These are phyloP conservation scores for Scaptomyza flava DNA, from an alignment of 2,888 invertebrate genomes.

Conservation along the genomic window DNA sequence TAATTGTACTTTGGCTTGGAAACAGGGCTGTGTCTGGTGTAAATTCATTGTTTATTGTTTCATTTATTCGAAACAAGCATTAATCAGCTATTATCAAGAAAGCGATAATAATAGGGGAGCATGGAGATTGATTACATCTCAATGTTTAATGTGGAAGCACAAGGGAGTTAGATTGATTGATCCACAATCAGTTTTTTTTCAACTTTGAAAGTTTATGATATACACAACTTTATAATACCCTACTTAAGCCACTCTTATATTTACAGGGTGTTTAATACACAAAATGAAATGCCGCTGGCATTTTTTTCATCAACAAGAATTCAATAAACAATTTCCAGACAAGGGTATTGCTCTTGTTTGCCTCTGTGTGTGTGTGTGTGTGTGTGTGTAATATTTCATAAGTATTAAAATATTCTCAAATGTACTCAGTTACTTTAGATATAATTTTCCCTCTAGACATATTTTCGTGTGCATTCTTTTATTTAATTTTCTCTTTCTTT, in stretches of 20 bases:
- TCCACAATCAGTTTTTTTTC: too few relatives aligned
- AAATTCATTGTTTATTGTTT: conserved; percentile 4
- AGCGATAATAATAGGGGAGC: not conserved
- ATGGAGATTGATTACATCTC: not conserved
- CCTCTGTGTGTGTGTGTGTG: conserved; percentile 6
- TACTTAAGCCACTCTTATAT: fast-evolving
- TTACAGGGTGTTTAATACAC: conserved; percentile 12
- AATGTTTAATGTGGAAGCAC: too few relatives aligned
- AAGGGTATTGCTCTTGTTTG: not conserved
- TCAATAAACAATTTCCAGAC: conserved; percentile 44
- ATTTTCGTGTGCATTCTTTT: conserved; percentile 5
- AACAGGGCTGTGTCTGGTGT: not conserved
- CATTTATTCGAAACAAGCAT: conserved; percentile 7
- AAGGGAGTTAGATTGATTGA: too few relatives aligned
- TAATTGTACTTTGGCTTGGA: conserved; percentile 3
- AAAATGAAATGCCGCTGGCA: conserved; percentile 28
- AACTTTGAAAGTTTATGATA: too few relatives aligned
- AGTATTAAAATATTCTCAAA: conserved; percentile 18
- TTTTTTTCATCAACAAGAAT: conserved; percentile 26
- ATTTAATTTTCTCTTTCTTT: not conserved
- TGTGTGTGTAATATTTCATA: conserved; percentile 1
- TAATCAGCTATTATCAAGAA: conserved; percentile 21
- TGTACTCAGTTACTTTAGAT: conserved; percentile 2
- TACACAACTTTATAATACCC: not conserved
- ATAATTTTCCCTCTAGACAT: conserved; percentile 8